phyloP scores from a whole-genome alignment of 2,113 vertebrate species.

The Neopipo cinnamomea region DNA sequence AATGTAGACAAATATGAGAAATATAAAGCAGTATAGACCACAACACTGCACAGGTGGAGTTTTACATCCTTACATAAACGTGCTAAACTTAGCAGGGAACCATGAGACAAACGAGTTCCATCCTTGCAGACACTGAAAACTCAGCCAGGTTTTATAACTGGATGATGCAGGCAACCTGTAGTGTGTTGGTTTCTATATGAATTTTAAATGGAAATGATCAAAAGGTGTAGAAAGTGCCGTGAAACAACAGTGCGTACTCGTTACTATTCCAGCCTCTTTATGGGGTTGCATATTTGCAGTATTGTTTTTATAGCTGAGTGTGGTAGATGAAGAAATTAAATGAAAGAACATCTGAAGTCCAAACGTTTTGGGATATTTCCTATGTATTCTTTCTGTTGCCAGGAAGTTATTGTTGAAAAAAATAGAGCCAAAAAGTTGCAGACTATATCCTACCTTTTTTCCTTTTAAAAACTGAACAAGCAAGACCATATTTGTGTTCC shows the following conservation, averaged over 20 bases:
- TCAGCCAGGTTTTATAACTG: background rate
- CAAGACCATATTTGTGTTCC: background rate
- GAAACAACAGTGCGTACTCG: background rate
- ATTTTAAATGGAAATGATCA: slow-evolving; percentile 6
- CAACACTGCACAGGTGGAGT: background rate
- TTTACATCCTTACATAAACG: background rate
- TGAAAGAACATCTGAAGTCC: background rate
- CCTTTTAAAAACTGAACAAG: background rate
- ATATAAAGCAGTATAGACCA: background rate
- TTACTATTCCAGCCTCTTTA: background rate
- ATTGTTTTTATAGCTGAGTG: background rate
- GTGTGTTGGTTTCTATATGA: background rate
- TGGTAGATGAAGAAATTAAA: background rate
- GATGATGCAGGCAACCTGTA: background rate
- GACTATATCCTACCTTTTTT: background rate
- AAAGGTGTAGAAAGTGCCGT: background rate
- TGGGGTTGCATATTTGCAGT: background rate
- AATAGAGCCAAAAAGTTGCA: background rate
- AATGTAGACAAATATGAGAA: background rate
- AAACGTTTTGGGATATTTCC: background rate
- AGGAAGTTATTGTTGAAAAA: background rate
- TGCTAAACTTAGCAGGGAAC: background rate
- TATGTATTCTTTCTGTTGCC: background rate
- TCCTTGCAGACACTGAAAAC: background rate
- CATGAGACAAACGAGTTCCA: background rate